These are phyloP conservation scores for Falco cherrug DNA, from an alignment of 2,797 vertebrate genomes.

Conservation along the genomic window DNA sequence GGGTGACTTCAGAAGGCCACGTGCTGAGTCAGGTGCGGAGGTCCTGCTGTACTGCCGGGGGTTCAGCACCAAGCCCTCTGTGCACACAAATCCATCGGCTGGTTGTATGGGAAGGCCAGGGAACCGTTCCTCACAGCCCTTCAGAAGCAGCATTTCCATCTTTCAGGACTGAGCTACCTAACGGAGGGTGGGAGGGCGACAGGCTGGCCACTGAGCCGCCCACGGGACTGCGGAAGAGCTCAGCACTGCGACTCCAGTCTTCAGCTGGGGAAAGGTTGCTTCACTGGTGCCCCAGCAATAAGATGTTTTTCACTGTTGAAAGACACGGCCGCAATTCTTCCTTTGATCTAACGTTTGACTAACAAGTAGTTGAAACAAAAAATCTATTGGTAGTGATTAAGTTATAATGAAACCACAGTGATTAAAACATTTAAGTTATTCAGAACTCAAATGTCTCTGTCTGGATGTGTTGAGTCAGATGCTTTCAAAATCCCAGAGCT, in stretches of 20 bases:
- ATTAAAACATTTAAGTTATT: background rate
- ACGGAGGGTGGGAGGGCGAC: background rate
- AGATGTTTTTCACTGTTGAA: background rate
- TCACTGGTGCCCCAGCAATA: background rate
- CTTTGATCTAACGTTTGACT: background rate
- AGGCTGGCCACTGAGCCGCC: background rate
- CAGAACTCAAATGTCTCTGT: background rate
- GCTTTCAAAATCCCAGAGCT: slow-evolving; percentile 8
- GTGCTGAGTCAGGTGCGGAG: background rate
- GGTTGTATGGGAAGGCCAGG: background rate
- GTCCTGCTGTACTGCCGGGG: accelerated
- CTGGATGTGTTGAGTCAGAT: background rate
- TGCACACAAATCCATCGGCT: background rate
- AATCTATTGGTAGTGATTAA: background rate
- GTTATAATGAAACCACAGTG: background rate
- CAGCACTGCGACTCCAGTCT: background rate
- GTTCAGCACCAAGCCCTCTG: background rate
- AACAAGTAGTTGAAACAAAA: background rate
- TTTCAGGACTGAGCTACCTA: background rate
- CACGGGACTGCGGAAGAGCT: background rate
- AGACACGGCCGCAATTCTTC: background rate
- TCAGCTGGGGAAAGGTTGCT: background rate
- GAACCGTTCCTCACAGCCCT: background rate
- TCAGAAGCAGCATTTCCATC: background rate
- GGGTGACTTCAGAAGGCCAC: background rate